These are phyloP conservation scores for Oncorhynchus keta DNA, from an alignment of 2,113 vertebrate species.

Conservation along the genomic window DNA sequence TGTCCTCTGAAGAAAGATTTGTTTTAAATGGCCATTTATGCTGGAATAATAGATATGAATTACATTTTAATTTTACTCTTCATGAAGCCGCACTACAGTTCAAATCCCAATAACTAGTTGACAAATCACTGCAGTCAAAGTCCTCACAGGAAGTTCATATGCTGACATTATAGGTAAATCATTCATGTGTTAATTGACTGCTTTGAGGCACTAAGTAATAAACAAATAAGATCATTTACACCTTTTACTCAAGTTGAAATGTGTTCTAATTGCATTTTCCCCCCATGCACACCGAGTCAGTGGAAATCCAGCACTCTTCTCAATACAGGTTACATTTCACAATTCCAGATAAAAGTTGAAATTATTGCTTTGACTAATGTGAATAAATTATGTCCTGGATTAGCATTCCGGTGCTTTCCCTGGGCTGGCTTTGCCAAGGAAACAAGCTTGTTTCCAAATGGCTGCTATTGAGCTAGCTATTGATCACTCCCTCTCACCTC, in stretches of 20 bases:
- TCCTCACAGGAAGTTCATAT: conserved; percentile 30
- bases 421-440: conserved; percentile 26
- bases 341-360: conserved; percentile 19
- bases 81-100: conserved; percentile 7
- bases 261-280: conserved; percentile 49
- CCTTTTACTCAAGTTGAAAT: conserved; percentile 42
- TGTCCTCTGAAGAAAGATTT: neutral
- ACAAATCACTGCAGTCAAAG: conserved; percentile 44
- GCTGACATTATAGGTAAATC: conserved; percentile 40
- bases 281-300: conserved; percentile 11
- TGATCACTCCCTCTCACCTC: conserved; percentile 25
- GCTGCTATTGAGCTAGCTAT: conserved; percentile 48
- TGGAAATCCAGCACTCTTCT: conserved; percentile 4
- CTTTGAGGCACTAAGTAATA: conserved; percentile 49
- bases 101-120: conserved; percentile 42
- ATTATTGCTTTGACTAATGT: conserved; percentile 54
- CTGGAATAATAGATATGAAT: conserved; percentile 14
- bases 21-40: neutral
- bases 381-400: conserved; percentile 52
- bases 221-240: conserved; percentile 55
- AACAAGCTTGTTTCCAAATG: conserved; percentile 48
- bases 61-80: conserved; percentile 7
- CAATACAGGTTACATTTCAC: neutral
- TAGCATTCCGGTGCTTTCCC: conserved; percentile 29
- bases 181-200: conserved; percentile 56